Evolutionary conservation across 2,888 invertebrate species (phyloP), one percentile per base, ranked within the genome.

Genomic region (Neocrepidodera transversa): DNA sequence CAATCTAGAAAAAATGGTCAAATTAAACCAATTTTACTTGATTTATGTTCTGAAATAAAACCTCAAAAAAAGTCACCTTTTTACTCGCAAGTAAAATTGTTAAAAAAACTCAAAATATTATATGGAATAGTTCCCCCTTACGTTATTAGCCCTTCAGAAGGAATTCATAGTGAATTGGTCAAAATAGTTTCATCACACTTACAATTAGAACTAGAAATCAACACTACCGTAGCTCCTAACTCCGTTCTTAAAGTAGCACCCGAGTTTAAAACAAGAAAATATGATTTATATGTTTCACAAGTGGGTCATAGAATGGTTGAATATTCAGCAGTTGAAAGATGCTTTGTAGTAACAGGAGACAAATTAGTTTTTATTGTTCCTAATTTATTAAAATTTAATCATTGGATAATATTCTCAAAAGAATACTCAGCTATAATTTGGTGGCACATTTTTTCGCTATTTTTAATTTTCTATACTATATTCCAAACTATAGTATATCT

Each of bases 331-430:
- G 8, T 28, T 13, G 30, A 38, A 4, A 52, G 23, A 13, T 42
- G 35, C 0, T 13, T 40, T 16, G 51, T 4, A 13, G 10, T 52
- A 40, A 23, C 13, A 42, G n/a, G 42, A 18, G 42, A 52, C n/a
- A 18, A 17, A 13, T 16, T 18, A 2, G 51, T 52, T 1, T 52
- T 17, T 30, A 42, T 52, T n/a, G 18, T 26, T 20, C 51, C 51
- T 2, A 52, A 42, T 23, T 13, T 52, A 11, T 23, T 17, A 8
- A 4, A 14, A 1, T 1, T 42, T 14, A 17, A 52, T n/a, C 6
- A 16, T n/a, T 52, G 51, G 51, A 11, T 6, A 8, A 23, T 52
- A 30, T 52, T 52, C n/a, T 14, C 38, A n/a, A 36, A 42, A 17
- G 28, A 52, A 30, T 52, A 30, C 18, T 6, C 8, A 14, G 1